A percentile compares a stretch with the other conserved stretches of the same genome.
Evolutionary conservation across 2,797 vertebrate species (phyloP).

Genomic region (Acanthiza pusilla): DNA sequence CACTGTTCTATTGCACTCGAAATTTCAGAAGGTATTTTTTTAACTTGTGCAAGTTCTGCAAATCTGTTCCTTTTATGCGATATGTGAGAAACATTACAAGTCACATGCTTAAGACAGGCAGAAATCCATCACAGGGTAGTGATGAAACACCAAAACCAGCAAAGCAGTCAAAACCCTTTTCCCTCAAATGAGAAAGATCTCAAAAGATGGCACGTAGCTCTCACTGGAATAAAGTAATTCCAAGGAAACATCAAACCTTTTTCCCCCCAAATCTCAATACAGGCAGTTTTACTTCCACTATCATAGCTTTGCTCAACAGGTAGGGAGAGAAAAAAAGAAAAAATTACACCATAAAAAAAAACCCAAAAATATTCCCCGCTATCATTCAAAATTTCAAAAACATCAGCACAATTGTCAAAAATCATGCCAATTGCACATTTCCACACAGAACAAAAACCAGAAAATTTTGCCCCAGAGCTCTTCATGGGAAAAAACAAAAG

Average conservation of each 20-base stretch:
- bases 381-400: neutral
- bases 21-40: neutral
- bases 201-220: neutral
- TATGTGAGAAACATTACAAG: neutral
- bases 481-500: neutral
- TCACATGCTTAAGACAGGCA: neutral
- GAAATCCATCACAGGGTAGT: neutral
- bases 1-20: neutral
- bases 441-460: neutral
- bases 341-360: neutral
- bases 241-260: neutral
- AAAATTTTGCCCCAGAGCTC: neutral
- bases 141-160: neutral
- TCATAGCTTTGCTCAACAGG: neutral
- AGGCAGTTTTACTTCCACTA: neutral
- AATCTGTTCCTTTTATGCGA: neutral
- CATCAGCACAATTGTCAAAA: neutral
- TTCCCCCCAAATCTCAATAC: neutral
- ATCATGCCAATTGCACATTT: neutral
- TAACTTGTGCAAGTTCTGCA: neutral
- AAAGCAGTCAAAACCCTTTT: neutral
- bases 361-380: neutral
- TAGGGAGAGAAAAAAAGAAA: neutral
- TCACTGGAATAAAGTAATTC: neutral
- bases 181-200: neutral